Evolutionary conservation across 2,797 vertebrate genomes (phyloP).

Genomic region (Sebastes reedi): DNA sequence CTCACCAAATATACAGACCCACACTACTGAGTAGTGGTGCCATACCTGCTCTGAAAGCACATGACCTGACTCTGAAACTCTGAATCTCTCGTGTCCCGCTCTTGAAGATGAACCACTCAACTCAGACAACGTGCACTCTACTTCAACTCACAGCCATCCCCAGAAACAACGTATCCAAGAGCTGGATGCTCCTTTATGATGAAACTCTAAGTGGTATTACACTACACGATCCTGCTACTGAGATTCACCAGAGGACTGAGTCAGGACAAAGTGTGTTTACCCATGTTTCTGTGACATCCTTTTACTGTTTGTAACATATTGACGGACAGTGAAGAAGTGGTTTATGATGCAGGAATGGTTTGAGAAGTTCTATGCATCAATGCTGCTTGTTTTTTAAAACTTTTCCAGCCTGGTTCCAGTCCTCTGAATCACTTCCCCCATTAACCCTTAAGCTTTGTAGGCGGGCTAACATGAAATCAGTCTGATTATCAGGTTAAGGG

Average conservation of each 20-base stretch:
- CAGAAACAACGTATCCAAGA: neutral
- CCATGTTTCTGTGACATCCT: neutral
- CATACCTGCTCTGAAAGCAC: neutral
- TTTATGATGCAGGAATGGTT: neutral
- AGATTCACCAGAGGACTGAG: neutral
- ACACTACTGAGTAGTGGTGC: neutral
- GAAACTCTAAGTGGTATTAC: neutral
- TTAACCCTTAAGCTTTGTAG: neutral
- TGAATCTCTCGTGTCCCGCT: neutral
- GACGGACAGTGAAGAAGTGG: no score
- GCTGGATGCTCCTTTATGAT: neutral
- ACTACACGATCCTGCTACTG: neutral
- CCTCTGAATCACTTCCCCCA: neutral
- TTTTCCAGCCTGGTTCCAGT: neutral
- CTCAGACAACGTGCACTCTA: neutral
- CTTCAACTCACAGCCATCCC: neutral
- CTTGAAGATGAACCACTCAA: constrained; percentile 12
- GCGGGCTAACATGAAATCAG: no score
- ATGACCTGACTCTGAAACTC: neutral
- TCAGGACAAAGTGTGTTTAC: neutral
- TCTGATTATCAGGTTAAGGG: no score
- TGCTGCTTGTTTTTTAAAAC: neutral
- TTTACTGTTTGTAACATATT: neutral
- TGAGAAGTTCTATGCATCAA: neutral
- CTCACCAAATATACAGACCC: constrained; percentile 3